Percentiles rank a stretch among this genome's conserved stretches.
Evolutionary conservation across 2,888 invertebrate genomes (phyloP).

Genomic region (Lomographa bimaculata): DNA sequence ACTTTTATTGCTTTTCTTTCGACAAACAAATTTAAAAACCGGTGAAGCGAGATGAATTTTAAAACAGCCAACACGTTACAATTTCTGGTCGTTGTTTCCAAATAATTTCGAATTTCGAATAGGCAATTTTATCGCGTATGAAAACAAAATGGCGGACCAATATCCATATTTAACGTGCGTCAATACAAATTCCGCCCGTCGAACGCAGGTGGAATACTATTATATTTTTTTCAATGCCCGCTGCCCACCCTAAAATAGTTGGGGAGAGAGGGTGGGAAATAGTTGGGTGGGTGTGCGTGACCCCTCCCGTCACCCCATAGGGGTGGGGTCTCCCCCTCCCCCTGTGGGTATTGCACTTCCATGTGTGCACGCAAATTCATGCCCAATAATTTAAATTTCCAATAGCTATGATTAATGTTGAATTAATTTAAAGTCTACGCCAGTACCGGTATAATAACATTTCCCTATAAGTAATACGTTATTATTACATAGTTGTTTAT

Average conservation of each 20-base stretch:
- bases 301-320: slow-evolving; percentile 49
- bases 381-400: slow-evolving; percentile 81
- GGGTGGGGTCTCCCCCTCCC: slow-evolving; percentile 27
- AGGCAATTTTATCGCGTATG: slow-evolving; percentile 37
- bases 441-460: slow-evolving; percentile 2
- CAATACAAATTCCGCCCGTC: slow-evolving; percentile 69
- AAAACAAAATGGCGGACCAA: slow-evolving; percentile 72
- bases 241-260: slow-evolving; percentile 78
- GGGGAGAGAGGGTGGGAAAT: slow-evolving; percentile 58
- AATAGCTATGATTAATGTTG: slow-evolving; percentile 73
- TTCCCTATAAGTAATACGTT: slow-evolving; percentile 1
- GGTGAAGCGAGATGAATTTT: no score
- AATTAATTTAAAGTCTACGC: slow-evolving; percentile 48
- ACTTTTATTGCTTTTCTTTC: slow-evolving; percentile 39
- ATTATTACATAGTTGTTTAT: slow-evolving; percentile 1
- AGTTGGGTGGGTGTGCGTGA: slow-evolving; percentile 69
- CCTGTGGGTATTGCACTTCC: slow-evolving; percentile 57
- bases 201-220: slow-evolving; percentile 78
- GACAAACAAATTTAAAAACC: slow-evolving; percentile 13
- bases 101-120: slow-evolving; percentile 33
- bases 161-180: slow-evolving; percentile 69
- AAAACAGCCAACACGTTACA: no score
- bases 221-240: slow-evolving; percentile 73
- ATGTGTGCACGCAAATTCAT: slow-evolving; percentile 79
- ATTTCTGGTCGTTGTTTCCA: slow-evolving; percentile 13